A percentile compares a stretch with the other conserved stretches of the same genome.
phyloP scores from a whole-genome alignment of 2,113 vertebrate genomes.

The Xenotilapia leptura region DNA sequence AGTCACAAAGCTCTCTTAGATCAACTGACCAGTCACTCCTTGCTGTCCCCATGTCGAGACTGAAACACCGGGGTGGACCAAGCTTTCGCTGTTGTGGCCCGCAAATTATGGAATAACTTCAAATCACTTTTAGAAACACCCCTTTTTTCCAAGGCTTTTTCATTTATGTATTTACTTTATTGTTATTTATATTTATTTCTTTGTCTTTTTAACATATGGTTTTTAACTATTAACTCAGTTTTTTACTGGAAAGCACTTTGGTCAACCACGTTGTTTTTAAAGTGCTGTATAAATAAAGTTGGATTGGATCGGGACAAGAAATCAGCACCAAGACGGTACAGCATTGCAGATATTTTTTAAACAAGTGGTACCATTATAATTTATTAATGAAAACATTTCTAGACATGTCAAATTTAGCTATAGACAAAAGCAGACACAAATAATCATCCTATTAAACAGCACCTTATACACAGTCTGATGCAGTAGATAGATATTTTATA shows the following conservation, averaged over 20 bases:
- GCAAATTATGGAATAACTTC: no score
- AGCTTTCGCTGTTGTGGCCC: no score
- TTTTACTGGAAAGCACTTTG: not conserved
- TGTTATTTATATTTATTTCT: no score
- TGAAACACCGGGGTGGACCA: no score
- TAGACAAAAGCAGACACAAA: constrained; percentile 41
- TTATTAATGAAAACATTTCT: constrained; percentile 32
- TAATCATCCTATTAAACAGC: constrained; percentile 3
- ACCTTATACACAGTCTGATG: not conserved
- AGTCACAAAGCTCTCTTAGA: no score
- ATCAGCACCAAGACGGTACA: not conserved
- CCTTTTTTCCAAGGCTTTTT: no score
- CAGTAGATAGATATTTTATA: not conserved
- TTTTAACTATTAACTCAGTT: not conserved
- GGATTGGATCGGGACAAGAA: not conserved
- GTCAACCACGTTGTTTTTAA: not conserved
- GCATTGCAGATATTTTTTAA: not conserved
- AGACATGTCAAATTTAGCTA: constrained; percentile 25
- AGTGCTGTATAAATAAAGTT: not conserved
- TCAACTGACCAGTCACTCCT: no score
- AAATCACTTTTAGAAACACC: no score
- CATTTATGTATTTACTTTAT: no score
- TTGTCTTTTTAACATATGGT: no score
- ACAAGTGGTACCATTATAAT: constrained; percentile 11
- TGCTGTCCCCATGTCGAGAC: no score